Evolutionary conservation across 2,113 vertebrate genomes (phyloP).

Genomic region (Balaenoptera acutorostrata): DNA sequence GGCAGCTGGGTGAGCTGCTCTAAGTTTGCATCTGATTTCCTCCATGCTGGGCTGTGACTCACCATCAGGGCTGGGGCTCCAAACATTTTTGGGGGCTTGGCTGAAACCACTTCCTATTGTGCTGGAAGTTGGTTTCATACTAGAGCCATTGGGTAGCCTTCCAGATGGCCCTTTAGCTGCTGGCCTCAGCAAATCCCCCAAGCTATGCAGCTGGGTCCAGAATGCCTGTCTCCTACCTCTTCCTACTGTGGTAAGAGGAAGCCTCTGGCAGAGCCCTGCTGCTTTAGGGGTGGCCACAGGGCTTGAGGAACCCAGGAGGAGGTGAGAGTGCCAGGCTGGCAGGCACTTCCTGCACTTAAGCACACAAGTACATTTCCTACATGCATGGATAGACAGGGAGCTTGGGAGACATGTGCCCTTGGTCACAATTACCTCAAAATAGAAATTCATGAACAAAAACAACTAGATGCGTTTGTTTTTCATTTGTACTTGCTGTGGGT

Average conservation of each 20-base stretch:
- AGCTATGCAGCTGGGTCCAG: neutral
- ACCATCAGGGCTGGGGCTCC: neutral
- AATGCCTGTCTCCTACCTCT: neutral
- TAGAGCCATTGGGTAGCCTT: neutral
- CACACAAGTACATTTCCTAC: neutral
- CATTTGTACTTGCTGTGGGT: neutral
- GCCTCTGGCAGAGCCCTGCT: neutral
- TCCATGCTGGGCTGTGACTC: neutral
- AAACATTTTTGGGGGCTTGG: neutral
- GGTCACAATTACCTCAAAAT: neutral
- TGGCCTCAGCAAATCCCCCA: neutral
- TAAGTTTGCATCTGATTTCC: conserved; percentile 2
- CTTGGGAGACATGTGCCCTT: neutral
- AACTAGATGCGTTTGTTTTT: conserved; percentile 25
- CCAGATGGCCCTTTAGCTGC: neutral
- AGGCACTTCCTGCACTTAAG: neutral
- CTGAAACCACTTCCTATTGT: conserved; percentile 25
- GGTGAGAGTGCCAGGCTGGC: neutral
- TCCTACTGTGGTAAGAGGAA: neutral
- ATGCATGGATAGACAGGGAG: neutral
- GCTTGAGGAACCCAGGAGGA: neutral
- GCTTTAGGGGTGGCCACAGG: neutral
- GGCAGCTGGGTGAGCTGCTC: neutral
- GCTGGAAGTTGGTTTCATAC: neutral
- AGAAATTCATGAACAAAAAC: conserved; percentile 31